Percentiles rank a stretch among this genome's conserved stretches.
These are phyloP conservation scores for Eupithecia centaureata DNA, from an alignment of 2,888 invertebrate species.

Conservation along the genomic window DNA sequence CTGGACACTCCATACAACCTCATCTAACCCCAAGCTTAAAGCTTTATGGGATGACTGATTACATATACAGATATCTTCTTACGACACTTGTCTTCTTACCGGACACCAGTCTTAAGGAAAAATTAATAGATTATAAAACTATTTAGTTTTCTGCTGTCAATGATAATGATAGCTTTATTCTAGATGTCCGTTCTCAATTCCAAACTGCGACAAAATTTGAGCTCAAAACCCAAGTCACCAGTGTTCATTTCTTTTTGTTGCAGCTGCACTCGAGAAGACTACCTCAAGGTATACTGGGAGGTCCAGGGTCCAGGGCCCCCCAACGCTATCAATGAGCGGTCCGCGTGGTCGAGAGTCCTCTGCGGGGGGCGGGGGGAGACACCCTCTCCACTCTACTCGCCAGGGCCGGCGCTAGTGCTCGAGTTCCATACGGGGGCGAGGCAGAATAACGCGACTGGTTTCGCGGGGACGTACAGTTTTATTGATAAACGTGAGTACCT, in stretches of 20 bases:
- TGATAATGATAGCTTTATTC: not conserved
- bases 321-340: conserved; percentile 89
- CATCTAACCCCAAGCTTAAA: no score
- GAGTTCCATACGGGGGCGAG: conserved; percentile 87
- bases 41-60: no score
- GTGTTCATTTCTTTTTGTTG: conserved; percentile 61
- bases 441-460: conserved; percentile 85
- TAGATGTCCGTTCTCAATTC: not conserved
- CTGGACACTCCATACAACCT: no score
- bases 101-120: no score
- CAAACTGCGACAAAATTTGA: not conserved
- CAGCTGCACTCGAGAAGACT: conserved; percentile 90
- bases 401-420: conserved; percentile 88
- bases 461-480: conserved; percentile 90
- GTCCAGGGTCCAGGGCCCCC: conserved; percentile 88
- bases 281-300: conserved; percentile 91
- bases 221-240: not conserved
- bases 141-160: no score
- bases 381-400: conserved; percentile 89
- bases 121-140: no score
- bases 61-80: no score
- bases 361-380: conserved; percentile 88
- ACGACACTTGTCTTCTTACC: no score
- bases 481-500: conserved; percentile 88
- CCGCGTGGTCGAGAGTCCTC: conserved; percentile 88